Base-by-base conservation (phyloP, 1,140 invertebrate genomes). In the Leptonema lineaticorne region DNA sequence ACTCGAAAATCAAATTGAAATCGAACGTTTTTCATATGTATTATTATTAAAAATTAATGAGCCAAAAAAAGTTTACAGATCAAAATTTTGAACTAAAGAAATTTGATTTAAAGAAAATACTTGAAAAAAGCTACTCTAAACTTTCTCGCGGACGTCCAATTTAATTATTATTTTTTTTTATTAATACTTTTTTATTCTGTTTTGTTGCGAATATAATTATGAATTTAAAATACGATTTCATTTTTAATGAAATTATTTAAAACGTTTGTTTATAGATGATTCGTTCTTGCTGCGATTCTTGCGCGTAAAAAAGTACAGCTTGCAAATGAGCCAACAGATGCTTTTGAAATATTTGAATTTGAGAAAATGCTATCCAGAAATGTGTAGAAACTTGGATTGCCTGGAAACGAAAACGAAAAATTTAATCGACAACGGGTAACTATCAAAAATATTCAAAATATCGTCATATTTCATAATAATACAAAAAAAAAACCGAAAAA, bases 341-440 rank as follows among this genome's bases (percentile, higher is more conserved):
- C 75, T 95, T 7, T 81, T 93, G 8, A 93, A 92, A 74, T 94
- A 93, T 76, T 83, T 94, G 57, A 88, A 88, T 73, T 84, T 93
- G 59, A 82, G 89, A 33, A 86, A 87, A 74, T 85, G 81, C 22
- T 89, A 88, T 73, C 83, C 84, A 7, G 81, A 85, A 67, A 83
- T 87, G 71, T 88, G 86, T 75, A 81, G 82, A 45, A 83, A 87
- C 22, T 74, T 92, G 68, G 89, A 92, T 74, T 86, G 85, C 64
- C 76, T 84, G n/a, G 84, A 89, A 64, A 78, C 85, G 0, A 81
- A 80, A n/a, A 69, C 91, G 0, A 77, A 83, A 66, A 83, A 89
- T 64, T 82, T 92, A 1, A 83, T 92, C 11, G 81, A 81, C 28
- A 83, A 83, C 73, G 90, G 90, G 79, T 90, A 79, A 77, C 77